phyloP scores from a whole-genome alignment of 2,888 invertebrate species.

The Andrena camellia region DNA sequence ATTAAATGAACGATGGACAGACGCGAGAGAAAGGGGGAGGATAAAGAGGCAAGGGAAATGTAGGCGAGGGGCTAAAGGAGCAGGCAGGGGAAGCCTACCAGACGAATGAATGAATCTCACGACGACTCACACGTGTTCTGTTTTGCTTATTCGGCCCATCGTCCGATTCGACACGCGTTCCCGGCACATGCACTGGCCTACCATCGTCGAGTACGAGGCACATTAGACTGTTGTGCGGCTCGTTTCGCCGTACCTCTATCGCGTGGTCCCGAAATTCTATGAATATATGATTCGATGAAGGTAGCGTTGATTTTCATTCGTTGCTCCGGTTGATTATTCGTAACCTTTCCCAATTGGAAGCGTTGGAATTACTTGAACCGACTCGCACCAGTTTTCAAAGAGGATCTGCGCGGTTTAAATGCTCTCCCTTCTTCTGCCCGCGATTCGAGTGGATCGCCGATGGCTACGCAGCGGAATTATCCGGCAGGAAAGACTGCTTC shows the following conservation, averaged over 20 bases:
- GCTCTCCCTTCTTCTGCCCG: neutral
- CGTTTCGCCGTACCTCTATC: neutral
- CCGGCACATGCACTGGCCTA: constrained; percentile 53
- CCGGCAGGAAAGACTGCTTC: constrained; percentile 25
- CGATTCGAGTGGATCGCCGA: constrained; percentile 31
- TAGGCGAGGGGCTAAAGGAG: constrained; percentile 37
- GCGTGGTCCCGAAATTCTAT: constrained; percentile 7
- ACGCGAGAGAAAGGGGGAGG: constrained; percentile 57
- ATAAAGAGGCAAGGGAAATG: constrained; percentile 63
- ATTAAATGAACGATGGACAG: constrained; percentile 61
- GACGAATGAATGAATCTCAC: constrained; percentile 76
- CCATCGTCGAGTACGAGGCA: constrained; percentile 43
- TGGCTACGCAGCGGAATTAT: constrained; percentile 56
- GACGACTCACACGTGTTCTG: constrained; percentile 71
- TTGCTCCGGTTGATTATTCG: too few species aligned
- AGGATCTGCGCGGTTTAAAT: neutral
- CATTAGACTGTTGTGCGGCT: constrained; percentile 19
- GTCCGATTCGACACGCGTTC: constrained; percentile 66
- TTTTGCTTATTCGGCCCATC: constrained; percentile 69
- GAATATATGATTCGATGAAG: neutral
- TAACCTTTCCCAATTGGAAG: too few species aligned
- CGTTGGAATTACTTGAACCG: too few species aligned
- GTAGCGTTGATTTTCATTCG: too few species aligned
- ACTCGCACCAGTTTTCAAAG: neutral
- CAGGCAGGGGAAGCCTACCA: constrained; percentile 38